Conservation (phyloP, 2,797 vertebrate species). For the Urocyon cinereoargenteus region DNA sequence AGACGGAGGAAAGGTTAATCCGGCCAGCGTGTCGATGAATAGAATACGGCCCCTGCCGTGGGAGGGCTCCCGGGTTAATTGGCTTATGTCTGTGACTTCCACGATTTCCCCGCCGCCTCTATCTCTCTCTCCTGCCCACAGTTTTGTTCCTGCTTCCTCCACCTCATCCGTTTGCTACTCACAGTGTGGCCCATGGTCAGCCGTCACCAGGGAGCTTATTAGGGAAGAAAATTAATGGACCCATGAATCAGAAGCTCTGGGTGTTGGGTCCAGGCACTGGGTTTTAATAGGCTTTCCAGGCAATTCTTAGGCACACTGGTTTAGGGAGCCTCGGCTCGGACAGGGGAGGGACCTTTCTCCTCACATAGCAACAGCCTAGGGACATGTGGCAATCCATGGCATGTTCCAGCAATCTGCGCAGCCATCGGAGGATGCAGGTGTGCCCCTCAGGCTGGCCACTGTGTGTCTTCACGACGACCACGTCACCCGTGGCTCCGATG, state of each 20-base stretch:
- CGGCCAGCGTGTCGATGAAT: fast-evolving
- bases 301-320: fast-evolving
- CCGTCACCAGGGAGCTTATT: neutral
- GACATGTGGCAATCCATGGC: fast-evolving
- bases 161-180: neutral
- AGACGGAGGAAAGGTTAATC: fast-evolving
- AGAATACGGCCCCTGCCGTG: fast-evolving
- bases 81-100: neutral
- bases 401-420: fast-evolving
- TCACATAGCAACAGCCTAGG: fast-evolving
- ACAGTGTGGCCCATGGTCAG: fast-evolving
- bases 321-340: neutral
- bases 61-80: fast-evolving
- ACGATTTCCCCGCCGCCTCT: neutral
- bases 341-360: neutral
- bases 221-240: neutral
- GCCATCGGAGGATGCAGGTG: neutral
- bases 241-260: neutral
- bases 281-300: neutral
- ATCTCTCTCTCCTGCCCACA: neutral
- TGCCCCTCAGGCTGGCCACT: fast-evolving
- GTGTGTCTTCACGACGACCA: fast-evolving
- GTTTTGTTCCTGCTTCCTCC: fast-evolving
- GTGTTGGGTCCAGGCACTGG: neutral
- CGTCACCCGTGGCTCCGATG: fast-evolving